A percentile compares a stretch with the other conserved stretches of the same genome.
Conservation (phyloP, 2,888 invertebrate genomes). For the Linnaemya tessellans region DNA sequence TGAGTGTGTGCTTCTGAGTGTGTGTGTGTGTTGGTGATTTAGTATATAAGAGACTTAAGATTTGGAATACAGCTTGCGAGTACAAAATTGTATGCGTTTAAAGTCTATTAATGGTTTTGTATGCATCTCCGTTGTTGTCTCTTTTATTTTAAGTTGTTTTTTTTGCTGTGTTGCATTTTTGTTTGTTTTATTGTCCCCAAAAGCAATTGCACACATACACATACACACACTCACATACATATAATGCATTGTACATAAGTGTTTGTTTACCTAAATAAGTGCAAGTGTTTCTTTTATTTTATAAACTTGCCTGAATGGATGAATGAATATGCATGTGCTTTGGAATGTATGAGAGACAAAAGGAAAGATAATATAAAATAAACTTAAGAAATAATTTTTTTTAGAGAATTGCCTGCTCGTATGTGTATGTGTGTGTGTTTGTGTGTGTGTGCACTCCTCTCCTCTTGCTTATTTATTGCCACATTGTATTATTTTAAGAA, state of each 20-base stretch:
- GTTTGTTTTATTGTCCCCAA: conserved; percentile 55
- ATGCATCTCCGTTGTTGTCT: conserved; percentile 39
- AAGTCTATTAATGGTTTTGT: conserved; percentile 59
- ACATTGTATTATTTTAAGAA: conserved; percentile 58
- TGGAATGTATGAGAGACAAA: conserved; percentile 35
- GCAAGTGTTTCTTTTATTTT: conserved; percentile 38
- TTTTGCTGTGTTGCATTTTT: conserved; percentile 4
- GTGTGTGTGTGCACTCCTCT: conserved; percentile 5
- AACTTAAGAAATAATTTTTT: conserved; percentile 58
- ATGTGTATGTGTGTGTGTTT: neutral
- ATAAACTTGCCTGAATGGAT: conserved; percentile 28
- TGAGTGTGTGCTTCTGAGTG: neutral
- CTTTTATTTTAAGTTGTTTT: neutral
- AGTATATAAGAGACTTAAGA: conserved; percentile 20
- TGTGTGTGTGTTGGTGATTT: conserved; percentile 6
- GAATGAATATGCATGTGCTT: conserved; percentile 37
- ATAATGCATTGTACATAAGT: neutral
- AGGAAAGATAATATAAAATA: conserved; percentile 62
- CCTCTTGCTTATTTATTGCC: conserved; percentile 47
- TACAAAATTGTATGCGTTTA: conserved; percentile 40
- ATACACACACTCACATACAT: neutral
- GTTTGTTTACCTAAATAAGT: conserved; percentile 27
- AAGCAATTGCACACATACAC: conserved; percentile 12
- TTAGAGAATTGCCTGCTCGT: conserved; percentile 52
- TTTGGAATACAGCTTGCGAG: neutral